A percentile compares a stretch with the other conserved stretches of the same genome.
Conservation (phyloP, 2,797 vertebrate species). For the Sarcoramphus papa region DNA sequence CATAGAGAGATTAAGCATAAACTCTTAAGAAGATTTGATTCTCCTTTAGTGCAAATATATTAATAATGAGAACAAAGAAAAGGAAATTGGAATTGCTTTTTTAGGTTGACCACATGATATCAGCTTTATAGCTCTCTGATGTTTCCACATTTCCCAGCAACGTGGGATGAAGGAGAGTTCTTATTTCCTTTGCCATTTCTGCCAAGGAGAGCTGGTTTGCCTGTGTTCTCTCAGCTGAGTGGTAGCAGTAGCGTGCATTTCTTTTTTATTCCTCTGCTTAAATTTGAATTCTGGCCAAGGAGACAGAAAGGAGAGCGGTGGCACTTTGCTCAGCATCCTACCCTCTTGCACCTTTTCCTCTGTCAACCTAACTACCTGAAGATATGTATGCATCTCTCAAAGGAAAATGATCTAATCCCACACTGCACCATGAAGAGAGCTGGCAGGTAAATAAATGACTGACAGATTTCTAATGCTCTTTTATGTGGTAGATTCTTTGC, state of each 20-base stretch:
- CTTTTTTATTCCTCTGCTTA: neutral
- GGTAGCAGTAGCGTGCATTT: neutral
- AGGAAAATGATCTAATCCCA: neutral
- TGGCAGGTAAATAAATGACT: neutral
- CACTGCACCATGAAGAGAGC: neutral
- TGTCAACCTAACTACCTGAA: neutral
- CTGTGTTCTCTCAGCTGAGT: neutral
- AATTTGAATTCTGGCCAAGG: neutral
- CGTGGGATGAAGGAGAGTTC: neutral
- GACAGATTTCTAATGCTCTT: neutral
- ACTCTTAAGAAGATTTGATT: neutral
- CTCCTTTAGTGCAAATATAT: neutral
- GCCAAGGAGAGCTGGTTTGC: neutral
- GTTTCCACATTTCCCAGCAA: neutral
- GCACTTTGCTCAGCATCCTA: neutral
- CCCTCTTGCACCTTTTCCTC: neutral
- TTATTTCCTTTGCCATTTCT: neutral
- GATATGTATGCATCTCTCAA: neutral
- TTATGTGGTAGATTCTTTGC: neutral
- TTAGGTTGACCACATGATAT: neutral
- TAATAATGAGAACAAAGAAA: neutral
- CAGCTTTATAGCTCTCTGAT: neutral
- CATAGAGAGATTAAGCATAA: neutral
- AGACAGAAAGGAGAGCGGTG: neutral
- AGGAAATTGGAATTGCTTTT: neutral